Conservation (phyloP, 2,113 vertebrate genomes). For the Gallinago paraguaiae region DNA sequence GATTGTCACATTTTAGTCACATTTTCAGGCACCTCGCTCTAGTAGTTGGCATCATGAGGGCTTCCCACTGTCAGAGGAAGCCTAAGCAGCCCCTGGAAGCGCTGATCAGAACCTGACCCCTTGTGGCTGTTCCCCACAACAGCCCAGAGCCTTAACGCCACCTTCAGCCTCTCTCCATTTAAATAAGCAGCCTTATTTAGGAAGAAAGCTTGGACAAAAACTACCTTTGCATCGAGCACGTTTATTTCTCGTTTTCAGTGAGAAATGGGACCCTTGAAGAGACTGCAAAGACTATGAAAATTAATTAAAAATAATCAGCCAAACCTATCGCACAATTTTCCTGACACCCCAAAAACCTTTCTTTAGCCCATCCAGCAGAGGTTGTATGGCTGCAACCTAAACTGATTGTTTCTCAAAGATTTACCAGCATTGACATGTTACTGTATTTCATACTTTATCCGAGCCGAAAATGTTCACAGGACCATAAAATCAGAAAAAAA, state of each 20-base stretch:
- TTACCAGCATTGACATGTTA: background rate
- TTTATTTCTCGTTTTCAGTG: background rate
- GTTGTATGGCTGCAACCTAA: background rate
- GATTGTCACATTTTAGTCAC: background rate
- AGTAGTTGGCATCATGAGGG: accelerated
- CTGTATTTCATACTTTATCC: background rate
- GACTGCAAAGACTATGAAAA: background rate
- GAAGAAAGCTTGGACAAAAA: background rate
- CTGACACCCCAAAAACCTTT: background rate
- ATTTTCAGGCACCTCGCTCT: background rate
- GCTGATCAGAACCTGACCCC: conserved; percentile 17
- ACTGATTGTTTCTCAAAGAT: background rate
- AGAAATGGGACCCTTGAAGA: background rate
- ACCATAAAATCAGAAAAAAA: background rate
- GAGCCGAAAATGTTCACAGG: background rate
- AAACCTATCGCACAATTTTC: background rate
- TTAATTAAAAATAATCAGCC: background rate
- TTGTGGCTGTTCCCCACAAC: background rate
- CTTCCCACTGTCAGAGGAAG: background rate
- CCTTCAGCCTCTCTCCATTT: accelerated
- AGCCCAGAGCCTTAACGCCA: no score
- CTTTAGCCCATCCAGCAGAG: background rate
- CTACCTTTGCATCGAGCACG: background rate
- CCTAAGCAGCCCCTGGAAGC: background rate
- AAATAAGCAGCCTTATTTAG: accelerated